These are phyloP conservation scores for Trichomycterus rosablanca DNA, from an alignment of 2,113 vertebrate genomes.

Conservation along the genomic window DNA sequence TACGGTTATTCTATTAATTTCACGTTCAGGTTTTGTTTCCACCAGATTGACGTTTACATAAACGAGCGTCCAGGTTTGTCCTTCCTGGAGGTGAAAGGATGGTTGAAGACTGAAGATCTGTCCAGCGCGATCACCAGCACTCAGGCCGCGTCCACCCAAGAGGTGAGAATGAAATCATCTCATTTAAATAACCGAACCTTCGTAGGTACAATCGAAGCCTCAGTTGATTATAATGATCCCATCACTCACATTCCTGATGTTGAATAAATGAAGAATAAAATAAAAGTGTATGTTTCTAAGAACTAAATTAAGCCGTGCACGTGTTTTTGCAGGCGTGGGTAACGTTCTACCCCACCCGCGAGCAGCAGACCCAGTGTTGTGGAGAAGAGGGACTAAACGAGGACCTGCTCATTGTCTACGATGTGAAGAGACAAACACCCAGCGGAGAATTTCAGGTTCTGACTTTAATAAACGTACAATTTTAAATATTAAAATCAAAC, in stretches of 20 bases:
- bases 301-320: no score
- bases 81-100: slow-evolving; percentile 73
- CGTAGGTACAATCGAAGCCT: no score
- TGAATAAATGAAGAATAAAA: no score
- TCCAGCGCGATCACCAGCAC: slow-evolving; percentile 70
- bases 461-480: background rate
- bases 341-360: slow-evolving; percentile 76
- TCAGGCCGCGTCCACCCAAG: slow-evolving; percentile 56
- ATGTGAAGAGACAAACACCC: slow-evolving; percentile 74
- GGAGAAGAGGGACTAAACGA: slow-evolving; percentile 73
- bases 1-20: no score
- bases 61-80: slow-evolving; percentile 79
- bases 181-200: no score
- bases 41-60: slow-evolving; percentile 80
- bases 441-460: slow-evolving; percentile 76
- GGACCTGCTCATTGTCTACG: slow-evolving; percentile 80
- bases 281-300: no score
- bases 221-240: no score
- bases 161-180: slow-evolving; percentile 60
- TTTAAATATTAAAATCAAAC: no score
- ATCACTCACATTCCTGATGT: no score
- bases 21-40: no score
- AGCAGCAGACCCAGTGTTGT: slow-evolving; percentile 82
- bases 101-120: slow-evolving; percentile 71
- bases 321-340: slow-evolving; percentile 71